Evolutionary conservation across 2,888 invertebrate genomes (phyloP), one percentile per base, ranked within the genome.

Genomic region (Dicyrtoma fusca): DNA sequence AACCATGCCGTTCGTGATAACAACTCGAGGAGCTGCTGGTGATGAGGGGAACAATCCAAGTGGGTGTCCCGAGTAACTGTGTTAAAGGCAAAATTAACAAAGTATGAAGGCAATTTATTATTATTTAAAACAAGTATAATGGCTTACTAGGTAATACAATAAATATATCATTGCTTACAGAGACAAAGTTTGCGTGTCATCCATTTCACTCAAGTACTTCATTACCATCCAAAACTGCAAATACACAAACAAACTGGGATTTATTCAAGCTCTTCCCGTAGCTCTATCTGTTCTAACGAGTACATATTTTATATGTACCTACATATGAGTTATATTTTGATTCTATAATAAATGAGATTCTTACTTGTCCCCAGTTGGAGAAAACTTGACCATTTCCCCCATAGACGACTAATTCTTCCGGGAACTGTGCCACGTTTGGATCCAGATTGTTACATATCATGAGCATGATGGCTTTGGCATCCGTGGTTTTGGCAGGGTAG

Each of bases 381-480:
- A 89, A 87, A 1, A 87, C 88, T 82, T 88, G 88, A 1, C 88
- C 88, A 81, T 89, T 89, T 10, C 88, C 88, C 1, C 88, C 88
- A 81, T 89, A 88, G 1, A 88, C 88, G 42, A 74, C 69, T 34
- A 88, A 82, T 80, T 88, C 88, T 68, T 88, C 85, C 1, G 88
- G 88, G 81, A 87, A 88, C 82, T 88, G 88, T 2, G 88, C 88
- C n/a, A 88, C 88, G 23, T 82, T 81, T 1, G 85, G 86, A 81
- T 89, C 88, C 79, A 88, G 83, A 81, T 89, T 89, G 81, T 88
- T 88, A 84, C 87, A 85, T 74, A 89, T 87, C 88, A 89, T 88
- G 66, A 87, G 85, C 84, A 88, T 87, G 34, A 88, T 86, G 45
- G 87, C 86, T 0, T 86, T 87, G 0, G 85, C 86, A 71, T 86